These are phyloP conservation scores for Thereva nobilitata DNA, from an alignment of 2,888 invertebrate genomes.

Conservation along the genomic window DNA sequence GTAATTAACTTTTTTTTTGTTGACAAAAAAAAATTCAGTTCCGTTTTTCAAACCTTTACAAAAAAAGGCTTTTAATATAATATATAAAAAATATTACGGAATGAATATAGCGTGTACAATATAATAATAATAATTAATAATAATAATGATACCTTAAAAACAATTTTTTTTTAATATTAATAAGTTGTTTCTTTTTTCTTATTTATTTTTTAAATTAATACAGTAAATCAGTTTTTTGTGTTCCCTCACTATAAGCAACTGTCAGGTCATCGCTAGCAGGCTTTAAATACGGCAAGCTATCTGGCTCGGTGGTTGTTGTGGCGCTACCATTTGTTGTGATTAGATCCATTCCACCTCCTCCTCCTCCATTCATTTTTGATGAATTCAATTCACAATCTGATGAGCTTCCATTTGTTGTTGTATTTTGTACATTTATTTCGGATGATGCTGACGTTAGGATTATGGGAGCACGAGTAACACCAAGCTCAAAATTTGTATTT, in stretches of 20 bases:
- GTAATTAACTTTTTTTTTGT: too few species aligned
- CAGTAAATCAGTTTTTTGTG: constrained; percentile 57
- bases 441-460: constrained; percentile 38
- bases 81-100: too few species aligned
- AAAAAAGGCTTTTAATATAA: too few species aligned
- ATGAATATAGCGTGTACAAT: too few species aligned
- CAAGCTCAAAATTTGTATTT: constrained; percentile 74
- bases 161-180: too few species aligned
- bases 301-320: constrained; percentile 44
- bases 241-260: constrained; percentile 57
- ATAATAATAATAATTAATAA: too few species aligned
- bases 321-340: constrained; percentile 9
- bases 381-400: constrained; percentile 1
- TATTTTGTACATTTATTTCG: constrained; percentile 7
- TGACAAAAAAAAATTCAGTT: too few species aligned
- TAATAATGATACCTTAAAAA: too few species aligned
- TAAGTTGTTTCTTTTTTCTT: neutral
- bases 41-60: too few species aligned
- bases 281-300: constrained; percentile 52
- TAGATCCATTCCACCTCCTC: constrained; percentile 16
- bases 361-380: constrained; percentile 7
- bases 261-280: constrained; percentile 55
- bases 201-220: constrained; percentile 47
- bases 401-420: constrained; percentile 8
- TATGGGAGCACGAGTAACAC: constrained; percentile 69